Evolutionary conservation across 2,888 invertebrate species (phyloP).

Genomic region (Conus canariensis): DNA sequence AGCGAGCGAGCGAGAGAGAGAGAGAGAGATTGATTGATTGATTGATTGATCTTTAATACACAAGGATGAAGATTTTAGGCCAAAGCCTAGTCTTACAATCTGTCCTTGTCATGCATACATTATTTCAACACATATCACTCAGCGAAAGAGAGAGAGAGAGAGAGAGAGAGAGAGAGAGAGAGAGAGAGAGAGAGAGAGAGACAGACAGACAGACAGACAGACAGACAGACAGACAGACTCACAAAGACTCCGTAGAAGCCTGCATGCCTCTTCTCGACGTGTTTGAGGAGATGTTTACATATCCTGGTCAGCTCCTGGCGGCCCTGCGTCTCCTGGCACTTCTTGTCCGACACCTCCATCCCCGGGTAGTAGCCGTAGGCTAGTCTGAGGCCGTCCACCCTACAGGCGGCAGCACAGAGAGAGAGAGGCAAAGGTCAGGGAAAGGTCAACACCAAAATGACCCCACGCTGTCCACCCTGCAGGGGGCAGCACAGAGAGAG

Average conservation of each 20-base stretch:
- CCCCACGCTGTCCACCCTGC: no score
- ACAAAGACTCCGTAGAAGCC: slow-evolving; percentile 22
- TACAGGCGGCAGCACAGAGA: background rate
- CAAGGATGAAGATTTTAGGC: no score
- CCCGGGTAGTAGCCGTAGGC: slow-evolving; percentile 51
- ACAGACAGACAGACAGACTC: background rate
- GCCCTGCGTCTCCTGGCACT: slow-evolving; percentile 50
- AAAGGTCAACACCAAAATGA: background rate
- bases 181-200: no score
- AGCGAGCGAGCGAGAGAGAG: background rate
- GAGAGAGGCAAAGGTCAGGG: background rate
- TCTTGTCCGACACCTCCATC: slow-evolving; percentile 45
- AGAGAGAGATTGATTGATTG: no score
- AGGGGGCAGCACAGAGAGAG: no score
- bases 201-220: background rate
- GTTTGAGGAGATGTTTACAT: slow-evolving; percentile 42
- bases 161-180: no score
- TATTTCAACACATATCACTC: no score
- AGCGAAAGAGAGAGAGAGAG: no score
- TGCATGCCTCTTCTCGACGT: slow-evolving; percentile 17
- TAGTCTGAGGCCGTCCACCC: slow-evolving; percentile 47
- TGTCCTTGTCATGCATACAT: no score
- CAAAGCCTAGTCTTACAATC: no score
- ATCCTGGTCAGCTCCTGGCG: slow-evolving; percentile 49
- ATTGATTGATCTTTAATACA: no score